Evolutionary conservation across 2,888 invertebrate genomes (phyloP), one percentile per base, ranked within the genome.

Genomic region (Dyspetes luteomarginatus): DNA sequence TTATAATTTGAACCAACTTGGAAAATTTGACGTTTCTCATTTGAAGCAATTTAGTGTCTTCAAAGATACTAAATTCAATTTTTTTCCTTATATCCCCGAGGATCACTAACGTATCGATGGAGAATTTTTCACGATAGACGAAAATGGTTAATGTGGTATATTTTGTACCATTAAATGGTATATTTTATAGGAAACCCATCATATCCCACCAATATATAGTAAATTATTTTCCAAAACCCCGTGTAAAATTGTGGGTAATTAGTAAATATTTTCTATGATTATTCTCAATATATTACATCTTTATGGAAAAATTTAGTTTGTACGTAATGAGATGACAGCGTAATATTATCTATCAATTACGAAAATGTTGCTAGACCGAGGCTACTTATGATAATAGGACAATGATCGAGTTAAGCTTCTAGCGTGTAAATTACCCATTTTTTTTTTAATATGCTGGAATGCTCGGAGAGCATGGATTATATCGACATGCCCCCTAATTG

Each of bases 401-500:
- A 48, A 28, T 50, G 50, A 41, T 72, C 62, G 71, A 24, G 52
- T 64, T 22, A 65, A 60, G 26, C 50, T 55, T 56, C 67, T 4
- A 26, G 24, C 58, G 26, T 19, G 55, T 50, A 19, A 67, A 64
- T 71, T 58, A 69, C 19, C 67, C 22, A 9, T n/a, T 15, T 56
- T 55, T 58, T 36, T 67, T 24, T 52, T 43, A 4, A 5, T 50
- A 43, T 22, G 30, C 19, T 62, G n/a, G 4, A 52, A 68, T 26
- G 26, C 30, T 71, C 36, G 4, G 22, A 71, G 58, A 78, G 64
- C 67, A 67, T 65, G 43, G 64, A 75, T 82, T 79, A 78, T 50
- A 83, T 85, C 75, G 79, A 84, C 87, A 86, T 86, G 86, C 80
- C 84, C 84, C 84, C 73, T 78, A 73, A 52, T 76, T 67, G 73